These are phyloP conservation scores for Ambastaia sidthimunki DNA, from an alignment of 2,797 vertebrate species.

Conservation along the genomic window DNA sequence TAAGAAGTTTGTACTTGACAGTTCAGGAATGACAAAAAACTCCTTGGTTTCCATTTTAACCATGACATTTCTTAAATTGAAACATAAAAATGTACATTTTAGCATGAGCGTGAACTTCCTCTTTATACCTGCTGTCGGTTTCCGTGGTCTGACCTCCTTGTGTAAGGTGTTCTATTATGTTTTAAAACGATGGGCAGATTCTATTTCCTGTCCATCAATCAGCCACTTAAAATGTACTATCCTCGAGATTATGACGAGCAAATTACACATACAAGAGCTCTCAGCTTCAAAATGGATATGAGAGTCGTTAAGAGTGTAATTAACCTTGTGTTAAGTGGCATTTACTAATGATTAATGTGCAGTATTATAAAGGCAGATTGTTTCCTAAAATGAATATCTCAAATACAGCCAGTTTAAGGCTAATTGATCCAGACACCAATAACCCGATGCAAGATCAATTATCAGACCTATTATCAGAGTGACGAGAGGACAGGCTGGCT, in stretches of 20 bases:
- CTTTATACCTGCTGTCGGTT: slow-evolving; percentile 22
- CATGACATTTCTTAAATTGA: slow-evolving; percentile 19
- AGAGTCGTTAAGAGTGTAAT: slow-evolving; percentile 66
- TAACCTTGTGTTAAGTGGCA: slow-evolving; percentile 68
- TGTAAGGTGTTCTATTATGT: slow-evolving; percentile 61
- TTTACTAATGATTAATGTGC: slow-evolving; percentile 65
- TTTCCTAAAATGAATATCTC: slow-evolving; percentile 63
- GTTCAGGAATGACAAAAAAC: slow-evolving; percentile 1
- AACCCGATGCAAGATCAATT: slow-evolving; percentile 44
- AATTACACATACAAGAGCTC: slow-evolving; percentile 65
- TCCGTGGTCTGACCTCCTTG: slow-evolving; percentile 56
- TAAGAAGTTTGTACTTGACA: not conserved
- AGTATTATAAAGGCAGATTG: slow-evolving; percentile 65
- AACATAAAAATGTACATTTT: slow-evolving; percentile 30
- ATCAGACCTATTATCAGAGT: slow-evolving; percentile 22
- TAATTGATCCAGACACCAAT: slow-evolving; percentile 56
- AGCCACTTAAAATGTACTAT: slow-evolving; percentile 66
- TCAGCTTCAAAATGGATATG: slow-evolving; percentile 63
- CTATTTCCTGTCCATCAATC: slow-evolving; percentile 68
- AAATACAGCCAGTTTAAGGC: slow-evolving; percentile 54
- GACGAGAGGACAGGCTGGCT: slow-evolving; percentile 15
- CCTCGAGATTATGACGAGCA: slow-evolving; percentile 65
- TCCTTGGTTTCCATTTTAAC: not conserved
- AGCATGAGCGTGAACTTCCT: slow-evolving; percentile 11
- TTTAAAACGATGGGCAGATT: slow-evolving; percentile 66